A percentile compares a stretch with the other conserved stretches of the same genome.
phyloP scores from a whole-genome alignment of 2,113 vertebrate genomes.

The Corythornis cristatus region DNA sequence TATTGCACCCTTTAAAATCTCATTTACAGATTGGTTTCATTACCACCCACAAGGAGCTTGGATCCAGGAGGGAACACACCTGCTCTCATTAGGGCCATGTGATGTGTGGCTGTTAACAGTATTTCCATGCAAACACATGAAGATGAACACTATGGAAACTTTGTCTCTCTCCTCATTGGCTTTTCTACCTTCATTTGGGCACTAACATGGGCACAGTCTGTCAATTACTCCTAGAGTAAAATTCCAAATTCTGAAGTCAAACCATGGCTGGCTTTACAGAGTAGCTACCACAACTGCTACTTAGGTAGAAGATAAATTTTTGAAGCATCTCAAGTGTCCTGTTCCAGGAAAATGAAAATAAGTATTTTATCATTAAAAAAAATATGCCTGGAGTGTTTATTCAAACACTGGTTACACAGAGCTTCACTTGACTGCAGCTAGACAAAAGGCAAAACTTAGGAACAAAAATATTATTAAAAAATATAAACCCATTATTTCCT shows the following conservation, averaged over 20 bases:
- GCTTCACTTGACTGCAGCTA: background rate
- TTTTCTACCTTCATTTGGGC: slow-evolving; percentile 58
- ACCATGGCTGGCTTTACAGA: background rate
- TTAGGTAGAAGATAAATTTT: background rate
- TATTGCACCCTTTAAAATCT: slow-evolving; percentile 86
- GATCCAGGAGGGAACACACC: slow-evolving; percentile 62
- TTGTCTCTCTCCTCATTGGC: slow-evolving; percentile 51
- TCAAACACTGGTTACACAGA: background rate
- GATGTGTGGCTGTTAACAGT: slow-evolving; percentile 64
- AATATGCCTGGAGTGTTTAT: background rate
- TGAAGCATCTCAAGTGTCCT: background rate
- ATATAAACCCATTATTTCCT: background rate
- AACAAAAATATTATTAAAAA: background rate
- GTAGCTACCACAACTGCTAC: background rate
- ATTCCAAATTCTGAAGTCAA: background rate
- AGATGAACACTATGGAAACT: slow-evolving; percentile 65
- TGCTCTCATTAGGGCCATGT: slow-evolving; percentile 69
- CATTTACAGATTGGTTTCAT: slow-evolving; percentile 86
- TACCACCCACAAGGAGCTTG: slow-evolving; percentile 75
- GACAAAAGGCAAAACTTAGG: background rate
- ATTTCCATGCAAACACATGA: slow-evolving; percentile 75
- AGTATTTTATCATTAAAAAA: background rate
- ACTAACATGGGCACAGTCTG: slow-evolving; percentile 51
- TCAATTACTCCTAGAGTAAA: slow-evolving; percentile 27
- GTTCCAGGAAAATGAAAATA: background rate